Evolutionary conservation across 2,888 invertebrate genomes (phyloP).

Genomic region (Agonopterix arenella): DNA sequence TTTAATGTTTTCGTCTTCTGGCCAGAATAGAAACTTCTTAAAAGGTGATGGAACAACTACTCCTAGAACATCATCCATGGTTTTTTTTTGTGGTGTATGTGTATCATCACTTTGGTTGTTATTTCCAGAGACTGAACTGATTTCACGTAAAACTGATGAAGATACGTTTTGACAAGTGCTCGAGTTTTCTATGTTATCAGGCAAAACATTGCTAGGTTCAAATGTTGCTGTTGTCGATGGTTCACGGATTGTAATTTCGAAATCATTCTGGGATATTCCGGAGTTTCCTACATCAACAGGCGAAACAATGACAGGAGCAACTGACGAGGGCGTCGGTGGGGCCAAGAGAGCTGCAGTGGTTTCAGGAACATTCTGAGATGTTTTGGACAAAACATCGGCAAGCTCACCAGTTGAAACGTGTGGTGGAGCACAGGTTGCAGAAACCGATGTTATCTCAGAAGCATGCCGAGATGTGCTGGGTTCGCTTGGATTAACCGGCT

Average conservation of each 20-base stretch:
- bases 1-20: constrained; percentile 1
- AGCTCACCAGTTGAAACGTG: not conserved
- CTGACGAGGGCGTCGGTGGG: too few species aligned
- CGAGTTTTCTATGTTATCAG: not conserved
- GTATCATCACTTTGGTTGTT: not conserved
- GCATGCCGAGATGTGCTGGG: too few species aligned
- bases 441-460: too few species aligned
- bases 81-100: not conserved
- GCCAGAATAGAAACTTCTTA: constrained; percentile 20
- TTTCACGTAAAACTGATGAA: not conserved
- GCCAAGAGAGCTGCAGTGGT: too few species aligned
- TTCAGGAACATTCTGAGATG: not conserved
- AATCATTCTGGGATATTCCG: too few species aligned
- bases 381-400: not conserved
- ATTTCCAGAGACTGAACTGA: not conserved
- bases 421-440: not conserved
- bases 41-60: constrained; percentile 15
- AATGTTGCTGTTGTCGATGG: too few species aligned
- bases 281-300: too few species aligned
- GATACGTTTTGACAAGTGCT: too few species aligned
- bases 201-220: not conserved
- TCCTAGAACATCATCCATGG: not conserved
- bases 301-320: too few species aligned
- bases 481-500: not conserved
- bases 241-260: too few species aligned